These are phyloP conservation scores for Sigmodon hispidus DNA, from an alignment of 2,113 vertebrate species.

Conservation along the genomic window DNA sequence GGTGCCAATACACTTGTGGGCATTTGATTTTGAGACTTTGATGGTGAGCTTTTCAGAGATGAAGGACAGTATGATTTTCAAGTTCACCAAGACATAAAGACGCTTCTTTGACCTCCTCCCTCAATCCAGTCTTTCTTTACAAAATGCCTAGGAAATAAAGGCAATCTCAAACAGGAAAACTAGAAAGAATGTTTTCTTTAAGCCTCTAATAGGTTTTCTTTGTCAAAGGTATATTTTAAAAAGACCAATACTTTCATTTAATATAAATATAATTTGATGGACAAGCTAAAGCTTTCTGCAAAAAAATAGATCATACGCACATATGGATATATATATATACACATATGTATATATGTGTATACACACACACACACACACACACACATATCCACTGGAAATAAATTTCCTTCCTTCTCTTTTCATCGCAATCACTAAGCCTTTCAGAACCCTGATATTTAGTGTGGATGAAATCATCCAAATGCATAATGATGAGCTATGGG, in stretches of 20 bases:
- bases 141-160: constrained; percentile 47
- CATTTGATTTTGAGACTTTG: constrained; percentile 38
- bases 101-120: not conserved
- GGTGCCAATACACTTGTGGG: not conserved
- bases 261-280: constrained; percentile 43
- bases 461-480: constrained; percentile 56
- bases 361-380: not conserved
- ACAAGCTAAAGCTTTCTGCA: constrained; percentile 41
- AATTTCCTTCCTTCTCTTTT: not conserved
- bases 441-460: constrained; percentile 54
- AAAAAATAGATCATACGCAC: constrained; percentile 30
- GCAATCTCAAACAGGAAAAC: not conserved
- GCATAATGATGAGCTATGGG: constrained; percentile 31
- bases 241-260: constrained; percentile 53
- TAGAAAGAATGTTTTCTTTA: not conserved
- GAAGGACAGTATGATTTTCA: not conserved
- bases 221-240: constrained; percentile 53
- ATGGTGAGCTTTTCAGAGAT: not conserved
- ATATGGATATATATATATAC: not conserved
- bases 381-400: constrained; percentile 20
- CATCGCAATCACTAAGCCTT: not conserved
- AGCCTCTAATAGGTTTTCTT: constrained; percentile 19
- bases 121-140: constrained; percentile 11
- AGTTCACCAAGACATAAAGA: not conserved
- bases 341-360: not conserved